phyloP scores from a whole-genome alignment of 2,888 invertebrate species.

The Hydroisotoma schaefferi region DNA sequence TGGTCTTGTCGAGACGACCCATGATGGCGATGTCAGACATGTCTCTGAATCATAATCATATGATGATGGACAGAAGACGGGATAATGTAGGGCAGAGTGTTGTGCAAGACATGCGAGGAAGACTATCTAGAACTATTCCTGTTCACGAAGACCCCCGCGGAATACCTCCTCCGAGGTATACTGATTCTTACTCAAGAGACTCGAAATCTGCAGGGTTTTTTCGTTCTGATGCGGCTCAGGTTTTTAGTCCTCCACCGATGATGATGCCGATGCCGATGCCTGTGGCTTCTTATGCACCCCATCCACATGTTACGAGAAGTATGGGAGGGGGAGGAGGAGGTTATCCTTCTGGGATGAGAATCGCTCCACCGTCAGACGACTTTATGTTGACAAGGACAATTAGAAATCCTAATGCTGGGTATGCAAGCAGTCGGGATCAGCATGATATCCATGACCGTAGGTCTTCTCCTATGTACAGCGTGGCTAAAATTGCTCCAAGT shows the following conservation, averaged over 20 bases:
- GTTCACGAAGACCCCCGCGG: neutral
- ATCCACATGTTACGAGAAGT: too few relatives aligned
- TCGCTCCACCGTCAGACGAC: slow-evolving; percentile 23
- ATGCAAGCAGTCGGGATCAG: neutral
- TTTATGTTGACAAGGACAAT: slow-evolving; percentile 44
- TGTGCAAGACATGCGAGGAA: neutral
- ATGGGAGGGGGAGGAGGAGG: neutral
- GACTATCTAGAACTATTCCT: slow-evolving; percentile 9
- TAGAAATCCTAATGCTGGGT: slow-evolving; percentile 34
- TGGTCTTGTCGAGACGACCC: neutral
- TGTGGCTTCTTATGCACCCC: neutral
- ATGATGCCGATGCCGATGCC: slow-evolving; percentile 5
- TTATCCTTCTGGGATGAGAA: slow-evolving; percentile 13
- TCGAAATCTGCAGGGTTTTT: slow-evolving; percentile 16
- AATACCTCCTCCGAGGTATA: slow-evolving; percentile 10
- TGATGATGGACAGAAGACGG: too few relatives aligned
- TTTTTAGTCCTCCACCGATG: slow-evolving; percentile 1
- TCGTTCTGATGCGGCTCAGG: slow-evolving; percentile 7
- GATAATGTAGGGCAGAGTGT: neutral
- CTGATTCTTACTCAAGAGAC: neutral
- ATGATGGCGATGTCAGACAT: neutral
- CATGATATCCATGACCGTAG: slow-evolving; percentile 26
- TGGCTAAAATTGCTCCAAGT: slow-evolving; percentile 36
- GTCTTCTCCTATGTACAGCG: slow-evolving; percentile 31
- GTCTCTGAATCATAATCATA: too few relatives aligned